Evolutionary conservation across 2,113 vertebrate species (phyloP), one percentile per base, ranked within the genome.

Genomic region (Amblyornis subalaris): DNA sequence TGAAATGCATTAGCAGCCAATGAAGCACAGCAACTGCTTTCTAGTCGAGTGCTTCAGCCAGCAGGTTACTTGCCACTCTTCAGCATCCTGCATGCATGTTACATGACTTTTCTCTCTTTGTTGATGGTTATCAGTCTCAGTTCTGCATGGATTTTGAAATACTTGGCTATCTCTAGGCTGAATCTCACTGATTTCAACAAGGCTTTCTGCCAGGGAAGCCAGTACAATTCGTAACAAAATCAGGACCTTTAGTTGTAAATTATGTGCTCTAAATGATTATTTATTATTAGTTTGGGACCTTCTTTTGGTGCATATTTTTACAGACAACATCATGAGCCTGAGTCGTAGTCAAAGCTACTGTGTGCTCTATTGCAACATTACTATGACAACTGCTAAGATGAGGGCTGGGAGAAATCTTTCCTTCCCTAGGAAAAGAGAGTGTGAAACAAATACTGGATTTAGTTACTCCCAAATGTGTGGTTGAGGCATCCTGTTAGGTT

Each of bases 361-460:
- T 29, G 77, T 3, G 1, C 47, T 79, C 42, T 58, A 24, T 86
- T 87, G 81, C 84, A 95, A 14, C 35, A 85, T 95, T 85, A 35
- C 77, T 92, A 86, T 94, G 91, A 94, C 70, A 91, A 94, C 66
- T 91, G 54, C 62, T 60, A 66, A 65, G 50, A 69, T 66, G 47
- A 78, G 89, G 50, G 40, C 57, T 61, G 72, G 50, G 65, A 90
- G 74, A 86, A 76, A 71, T 57, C 42, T 84, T 92, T n/a, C 64
- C 64, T 93, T 93, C 33, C 48, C 10, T 67, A 58, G 50, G 71
- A 85, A 55, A 65, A 64, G 31, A 74, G 50, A 31, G 29, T 38
- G 60, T 1, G 3, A 94, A 95, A 83, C 50, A 91, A 86, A 90
- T 45, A 19, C 76, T 78, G 69, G 54, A 75, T 89, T 93, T 85